These are phyloP conservation scores for Columba guinea DNA, from an alignment of 2,797 vertebrate species.

Conservation along the genomic window DNA sequence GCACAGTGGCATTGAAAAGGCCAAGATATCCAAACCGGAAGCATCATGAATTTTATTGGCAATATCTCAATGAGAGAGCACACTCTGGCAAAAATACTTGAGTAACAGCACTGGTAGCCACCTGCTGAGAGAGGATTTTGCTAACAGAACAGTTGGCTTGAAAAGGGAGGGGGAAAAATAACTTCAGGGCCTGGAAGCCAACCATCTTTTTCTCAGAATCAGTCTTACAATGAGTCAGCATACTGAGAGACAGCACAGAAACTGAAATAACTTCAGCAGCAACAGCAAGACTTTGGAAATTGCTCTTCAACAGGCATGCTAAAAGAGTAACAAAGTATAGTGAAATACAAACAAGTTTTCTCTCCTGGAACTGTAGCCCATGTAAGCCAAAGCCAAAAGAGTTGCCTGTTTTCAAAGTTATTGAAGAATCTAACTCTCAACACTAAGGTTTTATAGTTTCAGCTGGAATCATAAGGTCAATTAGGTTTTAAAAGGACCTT, in stretches of 20 bases:
- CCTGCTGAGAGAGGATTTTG: neutral
- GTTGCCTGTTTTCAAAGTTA: neutral
- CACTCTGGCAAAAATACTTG: neutral
- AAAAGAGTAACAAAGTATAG: neutral
- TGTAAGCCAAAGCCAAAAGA: neutral
- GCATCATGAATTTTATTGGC: neutral
- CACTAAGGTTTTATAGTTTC: neutral
- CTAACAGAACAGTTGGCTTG: conserved; percentile 27
- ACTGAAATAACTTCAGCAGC: neutral
- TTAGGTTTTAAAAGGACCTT: neutral
- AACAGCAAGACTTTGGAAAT: neutral
- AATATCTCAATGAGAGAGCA: neutral
- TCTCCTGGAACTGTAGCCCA: neutral
- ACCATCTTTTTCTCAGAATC: neutral
- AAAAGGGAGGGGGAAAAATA: neutral
- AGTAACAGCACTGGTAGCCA: neutral
- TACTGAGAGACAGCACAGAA: neutral
- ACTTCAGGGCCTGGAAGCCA: neutral
- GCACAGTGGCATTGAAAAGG: neutral
- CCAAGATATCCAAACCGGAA: neutral
- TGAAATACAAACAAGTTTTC: neutral
- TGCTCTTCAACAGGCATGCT: neutral
- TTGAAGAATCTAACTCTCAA: neutral
- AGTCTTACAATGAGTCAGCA: neutral
- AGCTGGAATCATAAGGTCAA: neutral